These are phyloP conservation scores for Oreohelix idahoensis DNA, from an alignment of 1,140 invertebrate species.

Conservation along the genomic window DNA sequence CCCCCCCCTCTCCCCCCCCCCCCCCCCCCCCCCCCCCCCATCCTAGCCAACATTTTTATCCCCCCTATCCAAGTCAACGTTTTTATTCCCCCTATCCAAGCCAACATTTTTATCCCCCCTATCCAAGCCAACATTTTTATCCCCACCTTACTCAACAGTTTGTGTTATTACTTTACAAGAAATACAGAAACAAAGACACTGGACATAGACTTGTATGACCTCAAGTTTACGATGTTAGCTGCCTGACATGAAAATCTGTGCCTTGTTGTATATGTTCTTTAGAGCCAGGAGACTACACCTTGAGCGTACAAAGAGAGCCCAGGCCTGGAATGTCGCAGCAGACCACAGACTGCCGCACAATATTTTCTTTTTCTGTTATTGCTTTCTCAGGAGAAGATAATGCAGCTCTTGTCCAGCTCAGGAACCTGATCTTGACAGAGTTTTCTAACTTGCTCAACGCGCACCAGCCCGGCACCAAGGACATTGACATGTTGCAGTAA, in stretches of 20 bases:
- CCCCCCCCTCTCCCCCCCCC: no score
- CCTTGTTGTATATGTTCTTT: not conserved
- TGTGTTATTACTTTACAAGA: no score
- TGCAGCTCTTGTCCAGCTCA: conserved; percentile 51
- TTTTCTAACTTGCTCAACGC: conserved; percentile 62
- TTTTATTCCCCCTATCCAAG: no score
- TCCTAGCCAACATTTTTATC: no score
- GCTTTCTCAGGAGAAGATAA: conserved; percentile 48
- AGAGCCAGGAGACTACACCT: not conserved
- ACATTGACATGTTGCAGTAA: conserved; percentile 23
- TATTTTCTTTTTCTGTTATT: not conserved
- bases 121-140: no score
- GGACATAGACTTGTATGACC: no score
- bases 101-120: no score
- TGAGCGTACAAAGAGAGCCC: not conserved
- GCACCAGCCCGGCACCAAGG: conserved; percentile 41
- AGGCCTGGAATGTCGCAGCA: not conserved
- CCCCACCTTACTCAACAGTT: no score
- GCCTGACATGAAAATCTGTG: not conserved
- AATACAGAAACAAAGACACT: no score
- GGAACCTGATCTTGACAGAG: conserved; percentile 67
- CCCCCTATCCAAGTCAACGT: no score
- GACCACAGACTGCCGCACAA: not conserved
- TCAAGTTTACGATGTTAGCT: no score
- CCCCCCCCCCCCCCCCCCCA: no score